Percentiles rank a stretch among this genome's conserved stretches.
Conservation (phyloP, 1,140 invertebrate genomes). For the Diplogasteroides magnus region DNA sequence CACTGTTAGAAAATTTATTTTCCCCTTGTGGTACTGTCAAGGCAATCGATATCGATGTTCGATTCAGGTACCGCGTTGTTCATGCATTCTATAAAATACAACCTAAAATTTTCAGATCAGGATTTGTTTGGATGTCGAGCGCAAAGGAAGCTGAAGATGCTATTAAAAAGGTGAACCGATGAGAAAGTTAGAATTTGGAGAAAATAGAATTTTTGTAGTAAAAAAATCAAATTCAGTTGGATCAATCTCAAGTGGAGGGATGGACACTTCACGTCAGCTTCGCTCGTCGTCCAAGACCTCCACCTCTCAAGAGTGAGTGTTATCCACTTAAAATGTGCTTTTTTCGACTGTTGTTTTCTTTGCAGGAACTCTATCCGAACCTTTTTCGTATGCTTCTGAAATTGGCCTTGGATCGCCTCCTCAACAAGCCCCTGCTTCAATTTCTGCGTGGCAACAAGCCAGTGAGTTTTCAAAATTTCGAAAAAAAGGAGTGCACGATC, state of each 20-base stretch:
- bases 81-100: neutral
- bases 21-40: neutral
- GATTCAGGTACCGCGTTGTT: neutral
- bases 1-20: neutral
- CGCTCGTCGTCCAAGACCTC: neutral
- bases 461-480: neutral
- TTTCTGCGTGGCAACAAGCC: no score
- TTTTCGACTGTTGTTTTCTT: no score
- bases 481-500: no score
- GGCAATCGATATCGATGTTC: neutral
- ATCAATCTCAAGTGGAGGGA: neutral
- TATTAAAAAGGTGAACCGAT: neutral
- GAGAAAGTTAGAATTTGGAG: neutral
- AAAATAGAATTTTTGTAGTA: neutral
- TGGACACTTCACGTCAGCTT: neutral
- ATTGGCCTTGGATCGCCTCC: no score
- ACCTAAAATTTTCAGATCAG: neutral
- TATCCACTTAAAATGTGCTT: no score
- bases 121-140: neutral
- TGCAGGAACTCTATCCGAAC: no score
- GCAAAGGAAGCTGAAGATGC: conserved; percentile 56
- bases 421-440: no score
- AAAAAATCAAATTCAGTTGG: neutral
- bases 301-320: no score
- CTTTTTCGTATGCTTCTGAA: no score